Evolutionary conservation across 1,140 invertebrate genomes (phyloP), one percentile per base, ranked within the genome.

Genomic region (Sinonovacula constricta): DNA sequence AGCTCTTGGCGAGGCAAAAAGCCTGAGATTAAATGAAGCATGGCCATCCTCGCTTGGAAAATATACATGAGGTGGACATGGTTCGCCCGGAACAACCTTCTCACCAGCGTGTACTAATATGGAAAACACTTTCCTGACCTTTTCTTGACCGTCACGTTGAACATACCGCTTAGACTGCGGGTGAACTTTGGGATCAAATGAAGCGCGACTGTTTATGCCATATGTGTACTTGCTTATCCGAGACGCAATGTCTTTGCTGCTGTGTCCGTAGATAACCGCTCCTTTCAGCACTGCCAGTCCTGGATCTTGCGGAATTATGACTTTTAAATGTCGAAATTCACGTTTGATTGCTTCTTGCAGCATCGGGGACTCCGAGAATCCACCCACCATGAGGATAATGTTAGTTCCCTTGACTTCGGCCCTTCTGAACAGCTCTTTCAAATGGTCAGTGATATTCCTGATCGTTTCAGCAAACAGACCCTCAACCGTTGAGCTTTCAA

Each of bases 41-140:
- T 26, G n/a, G 24, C 22, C 0, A 15, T 49, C 57, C 26, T 30
- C 22, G 2, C 0, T 1, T 22, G 68, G 68, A 2, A 14, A 33
- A 33, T 60, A 71, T 14, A 5, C 18, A 5, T 45, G 34, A n/a
- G 31, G 34, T 30, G 36, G 0, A 60, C 49, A 26, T 36, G 34
- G 30, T 54, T 93, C 91, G 14, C 92, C 92, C 3, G 91, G 76
- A 22, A 63, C 72, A 2, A 87, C 79, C 28, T 79, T 34, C 81
- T 93, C 91, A 57, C 92, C 92, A 18, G 88, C 88, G 26, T 88
- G 80, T 3, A 93, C 92, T 77, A 93, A 92, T 78, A 90, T 91
- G 78, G 93, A 91, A 79, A 93, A 91, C 14, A 93, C 86, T 83
- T 93, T 92, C 4, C 88, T 88, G 66, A 92, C 89, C 22, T 87